Evolutionary conservation across 2,797 vertebrate species (phyloP), one percentile per base, ranked within the genome.

Genomic region (Peromyscus melanophrys): DNA sequence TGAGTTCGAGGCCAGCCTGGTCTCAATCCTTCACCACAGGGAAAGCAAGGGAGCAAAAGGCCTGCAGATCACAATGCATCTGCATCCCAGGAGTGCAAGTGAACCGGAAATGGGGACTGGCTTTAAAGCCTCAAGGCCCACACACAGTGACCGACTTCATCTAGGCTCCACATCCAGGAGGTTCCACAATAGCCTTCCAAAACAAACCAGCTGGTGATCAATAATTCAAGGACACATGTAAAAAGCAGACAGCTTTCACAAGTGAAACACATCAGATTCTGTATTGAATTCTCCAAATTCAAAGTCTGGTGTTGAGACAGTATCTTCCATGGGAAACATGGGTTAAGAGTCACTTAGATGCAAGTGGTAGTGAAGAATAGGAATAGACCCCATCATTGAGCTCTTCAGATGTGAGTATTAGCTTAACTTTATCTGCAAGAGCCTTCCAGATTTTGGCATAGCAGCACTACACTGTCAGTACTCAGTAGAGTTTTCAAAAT

Each of bases 401-500:
- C 27, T 90, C 46, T 84, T 86, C 57, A 87, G 81, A 90, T 21
- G 2, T 49, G 4, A 25, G 2, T 75, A 10, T 82, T 80, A 88
- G 17, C n/a, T 92, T 93, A 82, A 92, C 59, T 75, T 2, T 81
- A 76, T 37, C 21, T 10, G 46, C 90, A 81, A 69, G 43, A 93
- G 80, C 29, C 65, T 96, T 84, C 59, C 14, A 90, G 65, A 88
- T 92, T 59, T 40, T 55, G 40, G 49, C 55, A 10, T 49, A n/a
- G 52, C 46, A 77, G 29, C 55, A 7, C 90, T 85, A 90, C 86
- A 37, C 6, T 85, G 17, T n/a, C 73, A 73, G n/a, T 61, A 85
- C 27, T 92, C 55, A 25, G 49, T 23, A 57, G 57, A 95, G 76
- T 67, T 96, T 96, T 89, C 49, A 78, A 90, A 92, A 88, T 67